These are phyloP conservation scores for Phoxinus phoxinus DNA, from an alignment of 2,113 vertebrate genomes.

Conservation along the genomic window DNA sequence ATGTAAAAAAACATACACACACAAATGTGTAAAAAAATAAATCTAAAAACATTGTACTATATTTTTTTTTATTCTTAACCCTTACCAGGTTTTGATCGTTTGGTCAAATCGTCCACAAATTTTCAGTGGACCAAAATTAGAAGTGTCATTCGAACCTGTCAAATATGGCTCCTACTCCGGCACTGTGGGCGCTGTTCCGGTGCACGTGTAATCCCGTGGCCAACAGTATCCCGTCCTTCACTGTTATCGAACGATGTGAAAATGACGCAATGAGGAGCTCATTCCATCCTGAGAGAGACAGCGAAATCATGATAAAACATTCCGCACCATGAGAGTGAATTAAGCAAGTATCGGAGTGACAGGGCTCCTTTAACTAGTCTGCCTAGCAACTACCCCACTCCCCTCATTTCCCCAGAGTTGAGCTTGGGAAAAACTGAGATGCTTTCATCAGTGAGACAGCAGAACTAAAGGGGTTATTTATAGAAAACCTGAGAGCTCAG, in stretches of 20 bases:
- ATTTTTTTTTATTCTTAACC: background rate
- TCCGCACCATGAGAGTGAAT: background rate
- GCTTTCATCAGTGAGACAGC: conserved; percentile 79
- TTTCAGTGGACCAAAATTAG: background rate
- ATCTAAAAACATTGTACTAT: background rate
- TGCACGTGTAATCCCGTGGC: conserved; percentile 97
- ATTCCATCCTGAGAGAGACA: conserved; percentile 87
- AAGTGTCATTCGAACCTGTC: conserved; percentile 84
- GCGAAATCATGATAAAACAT: background rate
- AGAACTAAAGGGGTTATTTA: conserved; percentile 80
- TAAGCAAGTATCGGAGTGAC: conserved; percentile 62
- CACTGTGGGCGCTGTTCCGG: conserved; percentile 96
- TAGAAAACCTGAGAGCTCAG: conserved; percentile 72
- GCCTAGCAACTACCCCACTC: conserved; percentile 73
- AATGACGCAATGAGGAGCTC: conserved; percentile 98
- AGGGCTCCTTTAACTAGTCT: conserved; percentile 79
- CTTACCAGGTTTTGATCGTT: background rate
- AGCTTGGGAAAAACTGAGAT: conserved; percentile 63
- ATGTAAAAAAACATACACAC: background rate
- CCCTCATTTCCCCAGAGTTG: conserved; percentile 63
- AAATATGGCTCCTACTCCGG: conserved; percentile 97
- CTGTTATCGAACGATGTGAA: conserved; percentile 95
- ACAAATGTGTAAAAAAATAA: background rate
- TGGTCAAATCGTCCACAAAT: background rate
- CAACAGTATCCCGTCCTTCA: conserved; percentile 95